Conservation (phyloP, 2,888 invertebrate species). For the Sturmia bella region DNA sequence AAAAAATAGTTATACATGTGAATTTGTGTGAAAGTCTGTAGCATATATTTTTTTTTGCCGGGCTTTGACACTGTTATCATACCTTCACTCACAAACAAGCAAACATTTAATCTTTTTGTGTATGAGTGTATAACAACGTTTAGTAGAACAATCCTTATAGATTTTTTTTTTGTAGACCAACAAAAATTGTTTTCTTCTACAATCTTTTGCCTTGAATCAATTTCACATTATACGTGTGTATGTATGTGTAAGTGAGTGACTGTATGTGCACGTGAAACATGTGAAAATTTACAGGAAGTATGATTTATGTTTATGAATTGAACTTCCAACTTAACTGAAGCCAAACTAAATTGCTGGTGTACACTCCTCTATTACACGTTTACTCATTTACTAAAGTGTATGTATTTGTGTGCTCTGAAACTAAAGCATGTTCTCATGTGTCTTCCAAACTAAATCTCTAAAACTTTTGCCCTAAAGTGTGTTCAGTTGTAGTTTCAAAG, state of each 20-base stretch:
- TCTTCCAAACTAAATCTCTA: conserved; percentile 62
- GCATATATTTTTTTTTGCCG: conserved; percentile 24
- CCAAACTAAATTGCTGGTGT: conserved; percentile 50
- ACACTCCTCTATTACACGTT: conserved; percentile 18
- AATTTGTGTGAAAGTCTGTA: conserved; percentile 61
- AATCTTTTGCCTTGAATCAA: conserved; percentile 21
- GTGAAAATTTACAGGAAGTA: conserved; percentile 66
- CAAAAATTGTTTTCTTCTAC: conserved; percentile 25
- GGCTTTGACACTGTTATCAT: conserved; percentile 64
- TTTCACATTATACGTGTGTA: neutral
- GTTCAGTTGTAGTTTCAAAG: conserved; percentile 35
- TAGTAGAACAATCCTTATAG: conserved; percentile 71
- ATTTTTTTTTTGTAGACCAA: conserved; percentile 43
- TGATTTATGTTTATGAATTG: conserved; percentile 71
- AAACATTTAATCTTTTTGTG: conserved; percentile 13
- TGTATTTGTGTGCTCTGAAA: neutral
- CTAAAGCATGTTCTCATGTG: conserved; percentile 8
- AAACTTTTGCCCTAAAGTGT: conserved; percentile 59
- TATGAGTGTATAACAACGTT: conserved; percentile 24
- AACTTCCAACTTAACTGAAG: conserved; percentile 61
- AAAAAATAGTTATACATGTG: conserved; percentile 42
- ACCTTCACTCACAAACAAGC: conserved; percentile 1
- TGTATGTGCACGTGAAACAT: conserved; percentile 44
- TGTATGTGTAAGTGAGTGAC: neutral
- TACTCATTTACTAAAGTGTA: neutral